phyloP scores from a whole-genome alignment of 2,797 vertebrate species.

The Tolypeutes matacus region DNA sequence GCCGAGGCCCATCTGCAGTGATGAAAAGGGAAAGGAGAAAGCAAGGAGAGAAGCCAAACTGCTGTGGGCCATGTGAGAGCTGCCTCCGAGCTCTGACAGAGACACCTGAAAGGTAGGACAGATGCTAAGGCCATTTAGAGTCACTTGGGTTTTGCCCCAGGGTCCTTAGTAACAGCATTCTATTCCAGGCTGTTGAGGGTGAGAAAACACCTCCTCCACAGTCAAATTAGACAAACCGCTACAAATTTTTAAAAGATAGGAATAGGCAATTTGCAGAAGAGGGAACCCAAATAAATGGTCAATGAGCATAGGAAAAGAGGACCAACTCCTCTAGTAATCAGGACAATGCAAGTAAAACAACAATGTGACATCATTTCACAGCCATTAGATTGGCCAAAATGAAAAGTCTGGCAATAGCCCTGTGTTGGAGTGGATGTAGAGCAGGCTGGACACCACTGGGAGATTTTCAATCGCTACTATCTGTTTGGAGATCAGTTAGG shows the following conservation, averaged over 20 bases:
- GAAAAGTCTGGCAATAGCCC: not conserved
- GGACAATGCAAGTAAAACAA: not conserved
- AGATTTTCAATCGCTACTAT: not conserved
- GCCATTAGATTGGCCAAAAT: not conserved
- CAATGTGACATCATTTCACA: not conserved
- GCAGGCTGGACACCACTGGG: not conserved
- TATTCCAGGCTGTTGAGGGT: not conserved
- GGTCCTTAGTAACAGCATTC: not conserved
- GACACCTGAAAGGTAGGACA: not conserved
- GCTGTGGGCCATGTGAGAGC: not conserved
- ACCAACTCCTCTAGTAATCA: not conserved
- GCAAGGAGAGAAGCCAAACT: not conserved
- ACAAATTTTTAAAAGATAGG: constrained; percentile 1
- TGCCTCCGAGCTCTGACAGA: not conserved
- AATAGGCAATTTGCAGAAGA: not conserved
- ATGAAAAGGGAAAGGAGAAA: not conserved
- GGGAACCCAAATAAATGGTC: not conserved
- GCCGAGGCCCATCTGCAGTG: not conserved
- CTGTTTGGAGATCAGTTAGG: not conserved
- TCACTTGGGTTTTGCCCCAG: not conserved
- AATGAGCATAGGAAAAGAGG: not conserved
- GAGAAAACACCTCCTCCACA: not conserved
- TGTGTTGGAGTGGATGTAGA: not conserved
- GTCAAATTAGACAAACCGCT: not conserved
- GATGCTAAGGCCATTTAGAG: constrained; percentile 5